Percentiles rank a stretch among this genome's conserved stretches.
Conservation (phyloP, 2,113 vertebrate genomes). For the Drymodes brunneopygia region DNA sequence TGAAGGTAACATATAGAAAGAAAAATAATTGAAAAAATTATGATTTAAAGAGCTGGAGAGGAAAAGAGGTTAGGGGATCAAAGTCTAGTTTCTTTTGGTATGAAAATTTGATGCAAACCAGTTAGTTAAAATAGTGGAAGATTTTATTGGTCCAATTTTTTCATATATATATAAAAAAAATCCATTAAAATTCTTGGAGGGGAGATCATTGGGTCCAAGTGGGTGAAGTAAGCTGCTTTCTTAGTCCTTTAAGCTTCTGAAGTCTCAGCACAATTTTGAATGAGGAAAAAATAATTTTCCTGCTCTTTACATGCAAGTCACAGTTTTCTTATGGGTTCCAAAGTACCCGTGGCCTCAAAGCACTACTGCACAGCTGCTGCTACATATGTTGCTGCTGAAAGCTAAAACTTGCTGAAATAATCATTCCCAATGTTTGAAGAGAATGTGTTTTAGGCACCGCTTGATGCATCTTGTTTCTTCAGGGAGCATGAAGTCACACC, state of each 20-base stretch:
- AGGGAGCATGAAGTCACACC: conserved; percentile 40
- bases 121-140: background rate
- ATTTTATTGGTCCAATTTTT: background rate
- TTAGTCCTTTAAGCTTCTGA: conserved; percentile 40
- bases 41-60: background rate
- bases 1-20: background rate
- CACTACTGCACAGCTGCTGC: conserved; percentile 58
- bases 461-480: conserved; percentile 59
- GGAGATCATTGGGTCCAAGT: background rate
- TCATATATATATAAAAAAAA: background rate
- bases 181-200: background rate
- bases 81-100: background rate
- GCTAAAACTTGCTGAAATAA: conserved; percentile 72
- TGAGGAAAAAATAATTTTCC: background rate
- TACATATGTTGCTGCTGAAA: conserved; percentile 65
- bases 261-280: conserved; percentile 57
- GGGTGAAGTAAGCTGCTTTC: background rate
- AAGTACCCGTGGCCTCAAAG: conserved; percentile 48
- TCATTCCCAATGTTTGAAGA: conserved; percentile 51
- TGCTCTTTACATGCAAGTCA: conserved; percentile 60
- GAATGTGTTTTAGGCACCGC: conserved; percentile 28
- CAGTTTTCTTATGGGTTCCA: conserved; percentile 56
- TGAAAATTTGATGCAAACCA: background rate
- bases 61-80: background rate
- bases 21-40: background rate